Evolutionary conservation across 2,113 vertebrate genomes (phyloP).

Genomic region (Elephas maximus): DNA sequence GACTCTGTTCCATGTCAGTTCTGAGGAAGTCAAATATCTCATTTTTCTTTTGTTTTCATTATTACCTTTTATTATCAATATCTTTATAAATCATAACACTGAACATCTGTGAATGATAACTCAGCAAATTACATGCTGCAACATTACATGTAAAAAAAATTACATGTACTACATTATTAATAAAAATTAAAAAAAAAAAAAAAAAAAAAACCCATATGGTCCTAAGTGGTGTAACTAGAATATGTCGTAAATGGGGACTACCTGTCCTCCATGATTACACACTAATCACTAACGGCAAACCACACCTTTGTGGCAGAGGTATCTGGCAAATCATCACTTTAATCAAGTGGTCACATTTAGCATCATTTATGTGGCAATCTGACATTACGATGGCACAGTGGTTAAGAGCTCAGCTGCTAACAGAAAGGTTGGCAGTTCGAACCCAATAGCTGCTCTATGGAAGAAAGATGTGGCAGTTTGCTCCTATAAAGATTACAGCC

Average conservation of each 20-base stretch:
- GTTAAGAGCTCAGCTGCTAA: no score
- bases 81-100: neutral
- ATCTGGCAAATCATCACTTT: conserved; percentile 20
- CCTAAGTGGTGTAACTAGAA: no score
- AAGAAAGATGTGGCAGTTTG: no score
- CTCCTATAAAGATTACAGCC: no score
- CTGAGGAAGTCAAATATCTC: neutral
- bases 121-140: neutral
- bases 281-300: conserved; percentile 6
- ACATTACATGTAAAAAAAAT: neutral
- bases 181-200: no score
- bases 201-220: no score
- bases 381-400: neutral
- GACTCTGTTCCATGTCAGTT: neutral
- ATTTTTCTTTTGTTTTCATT: neutral
- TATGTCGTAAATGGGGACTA: no score
- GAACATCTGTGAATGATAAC: neutral
- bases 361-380: neutral
- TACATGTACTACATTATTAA: neutral
- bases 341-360: neutral
- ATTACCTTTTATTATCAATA: neutral
- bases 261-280: neutral
- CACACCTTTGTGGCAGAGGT: neutral
- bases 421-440: no score
- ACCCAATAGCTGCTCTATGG: no score